phyloP scores from a whole-genome alignment of 2,797 vertebrate genomes.

The Fistularia commersonii region DNA sequence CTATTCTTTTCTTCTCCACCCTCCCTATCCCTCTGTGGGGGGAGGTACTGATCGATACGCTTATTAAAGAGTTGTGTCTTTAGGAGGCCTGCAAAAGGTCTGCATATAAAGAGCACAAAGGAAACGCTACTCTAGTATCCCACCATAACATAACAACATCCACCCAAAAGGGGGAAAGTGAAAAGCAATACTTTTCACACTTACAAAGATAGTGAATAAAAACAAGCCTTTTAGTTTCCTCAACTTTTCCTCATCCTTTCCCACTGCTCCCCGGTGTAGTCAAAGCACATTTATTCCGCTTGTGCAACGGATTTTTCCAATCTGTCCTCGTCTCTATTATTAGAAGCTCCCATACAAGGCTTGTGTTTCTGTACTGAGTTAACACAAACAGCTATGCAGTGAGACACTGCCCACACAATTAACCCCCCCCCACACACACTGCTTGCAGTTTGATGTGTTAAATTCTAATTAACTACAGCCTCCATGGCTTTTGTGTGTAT shows the following conservation, averaged over 20 bases:
- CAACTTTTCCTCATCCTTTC: slow-evolving; percentile 21
- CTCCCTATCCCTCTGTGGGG: slow-evolving; percentile 41
- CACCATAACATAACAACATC: slow-evolving; percentile 10
- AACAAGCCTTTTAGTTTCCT: slow-evolving; percentile 17
- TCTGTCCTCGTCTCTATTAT: slow-evolving; percentile 60
- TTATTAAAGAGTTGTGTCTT: slow-evolving; percentile 68
- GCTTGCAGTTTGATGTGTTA: slow-evolving; percentile 44
- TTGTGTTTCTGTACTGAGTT: slow-evolving; percentile 48
- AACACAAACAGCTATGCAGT: slow-evolving; percentile 54
- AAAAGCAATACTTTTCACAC: slow-evolving; percentile 19
- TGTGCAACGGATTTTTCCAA: slow-evolving; percentile 53
- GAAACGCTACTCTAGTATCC: slow-evolving; percentile 9
- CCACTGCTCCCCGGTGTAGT: slow-evolving; percentile 33
- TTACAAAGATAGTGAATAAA: slow-evolving; percentile 31
- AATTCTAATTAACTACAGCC: slow-evolving; percentile 59
- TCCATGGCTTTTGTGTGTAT: slow-evolving; percentile 20
- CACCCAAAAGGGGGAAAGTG: neutral
- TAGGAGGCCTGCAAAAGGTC: slow-evolving; percentile 42
- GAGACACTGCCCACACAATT: slow-evolving; percentile 65
- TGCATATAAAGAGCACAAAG: slow-evolving; percentile 40
- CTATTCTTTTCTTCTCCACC: slow-evolving; percentile 28
- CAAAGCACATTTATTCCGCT: slow-evolving; percentile 46
- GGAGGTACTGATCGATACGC: slow-evolving; percentile 66
- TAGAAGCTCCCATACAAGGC: slow-evolving; percentile 47
- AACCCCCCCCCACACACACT: slow-evolving; percentile 36